Evolutionary conservation across 35 echinoderm and acorn worm genomes (phyloP), one percentile per base, ranked within the genome.

Genomic region (Strongylocentrotus purpuratus): DNA sequence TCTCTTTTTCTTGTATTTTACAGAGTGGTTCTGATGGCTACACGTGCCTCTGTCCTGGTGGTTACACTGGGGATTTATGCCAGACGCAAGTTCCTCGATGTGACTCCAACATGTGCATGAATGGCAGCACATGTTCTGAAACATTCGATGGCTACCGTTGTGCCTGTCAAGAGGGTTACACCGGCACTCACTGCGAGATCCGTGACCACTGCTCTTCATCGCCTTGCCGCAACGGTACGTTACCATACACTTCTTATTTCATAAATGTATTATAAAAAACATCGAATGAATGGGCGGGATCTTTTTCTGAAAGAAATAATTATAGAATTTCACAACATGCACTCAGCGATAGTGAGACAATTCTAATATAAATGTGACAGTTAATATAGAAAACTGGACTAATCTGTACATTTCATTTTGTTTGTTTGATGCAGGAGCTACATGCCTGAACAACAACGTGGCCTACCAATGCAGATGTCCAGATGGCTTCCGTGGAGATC

Each of bases 191-290:
- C 22, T 99, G 98, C 55, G 96, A 97, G 89, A 99, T 61, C 28
- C 41, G 33, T 46, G 94, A 99, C 88, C 92, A 96, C 85, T 99
- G 98, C 95, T 48, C 48, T 92, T 45, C 31, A 28, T 58, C 31
- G 14, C 98, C 96, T 14, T 99, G 98, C 96, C 22, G 85, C 87
- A 99, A 99, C 86, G 98, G 98, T 99, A 96, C 94, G 96, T 95
- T 33, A 90, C 15, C 31, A 48, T 65, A 11, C 7, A 78, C 87
- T 18, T 8, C 18, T 94, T 48, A 4, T 10, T 45, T 32, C 86
- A 32, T 20, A 88, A 33, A 45, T 20, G 2, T n/a, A 88, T 15
- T 9, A 88, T 41, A 6, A 55, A 48, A 47, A n/a, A 33, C 25
- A 22, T 28, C 46, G 33, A 0, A 35, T 31, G 31, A 41, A 41